A percentile compares a stretch with the other conserved stretches of the same genome.
Evolutionary conservation across 2,113 vertebrate species (phyloP).

Genomic region (Peucedramus taeniatus): DNA sequence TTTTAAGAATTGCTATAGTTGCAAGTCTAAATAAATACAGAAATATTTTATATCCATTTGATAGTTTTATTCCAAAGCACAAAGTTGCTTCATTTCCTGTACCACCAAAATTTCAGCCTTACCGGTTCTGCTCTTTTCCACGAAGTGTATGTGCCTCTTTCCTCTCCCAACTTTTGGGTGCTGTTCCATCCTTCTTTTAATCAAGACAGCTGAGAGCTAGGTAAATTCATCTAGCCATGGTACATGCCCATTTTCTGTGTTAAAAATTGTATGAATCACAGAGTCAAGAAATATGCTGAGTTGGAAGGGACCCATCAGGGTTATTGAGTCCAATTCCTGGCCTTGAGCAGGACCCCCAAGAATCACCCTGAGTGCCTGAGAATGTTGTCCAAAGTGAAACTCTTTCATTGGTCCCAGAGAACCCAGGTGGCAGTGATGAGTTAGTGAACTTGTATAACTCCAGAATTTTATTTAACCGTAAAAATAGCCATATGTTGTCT

Average conservation of each 20-base stretch:
- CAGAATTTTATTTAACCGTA: background rate
- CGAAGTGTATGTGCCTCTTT: rapidly evolving
- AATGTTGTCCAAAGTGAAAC: background rate
- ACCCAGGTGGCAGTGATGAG: background rate
- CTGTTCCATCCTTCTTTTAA: background rate
- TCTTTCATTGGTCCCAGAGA: background rate
- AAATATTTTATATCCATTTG: background rate
- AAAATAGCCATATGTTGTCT: background rate
- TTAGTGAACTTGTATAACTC: background rate
- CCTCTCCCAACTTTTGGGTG: background rate
- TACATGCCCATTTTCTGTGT: background rate
- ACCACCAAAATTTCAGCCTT: background rate
- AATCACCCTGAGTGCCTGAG: background rate
- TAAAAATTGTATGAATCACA: background rate
- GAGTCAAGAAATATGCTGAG: background rate
- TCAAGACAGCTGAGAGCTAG: background rate
- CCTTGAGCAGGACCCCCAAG: background rate
- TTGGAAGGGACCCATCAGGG: background rate
- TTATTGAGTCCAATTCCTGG: rapidly evolving
- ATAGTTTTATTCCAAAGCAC: background rate
- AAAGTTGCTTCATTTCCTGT: background rate
- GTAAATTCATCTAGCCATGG: background rate
- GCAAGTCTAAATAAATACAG: background rate
- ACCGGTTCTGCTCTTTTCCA: background rate
- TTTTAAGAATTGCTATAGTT: background rate